Evolutionary conservation across 2,888 invertebrate species (phyloP).

Genomic region (Catocala fraxini): DNA sequence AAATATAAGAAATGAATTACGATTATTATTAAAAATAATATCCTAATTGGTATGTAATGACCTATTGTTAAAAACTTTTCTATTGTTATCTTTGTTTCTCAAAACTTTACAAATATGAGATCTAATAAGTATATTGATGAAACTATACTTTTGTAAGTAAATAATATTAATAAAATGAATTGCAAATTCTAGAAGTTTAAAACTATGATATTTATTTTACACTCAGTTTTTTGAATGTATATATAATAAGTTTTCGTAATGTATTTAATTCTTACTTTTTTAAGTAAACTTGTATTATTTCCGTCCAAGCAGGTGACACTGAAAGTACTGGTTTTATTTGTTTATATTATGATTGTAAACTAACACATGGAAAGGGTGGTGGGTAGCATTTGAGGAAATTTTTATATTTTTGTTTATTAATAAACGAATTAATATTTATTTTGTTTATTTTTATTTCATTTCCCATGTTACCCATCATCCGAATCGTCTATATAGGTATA

Average conservation of each 20-base stretch:
- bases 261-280: neutral
- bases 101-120: too few species aligned
- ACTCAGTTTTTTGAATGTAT: too few species aligned
- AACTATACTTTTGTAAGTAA: too few species aligned
- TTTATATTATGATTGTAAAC: constrained; percentile 24
- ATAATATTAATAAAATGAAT: too few species aligned
- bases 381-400: constrained; percentile 69
- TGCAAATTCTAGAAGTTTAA: too few species aligned
- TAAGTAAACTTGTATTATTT: constrained; percentile 7
- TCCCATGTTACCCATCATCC: constrained; percentile 76
- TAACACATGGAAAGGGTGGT: constrained; percentile 71
- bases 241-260: neutral
- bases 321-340: constrained; percentile 22
- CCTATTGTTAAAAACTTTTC: too few species aligned
- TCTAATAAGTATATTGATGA: too few species aligned
- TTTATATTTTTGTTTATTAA: constrained; percentile 57
- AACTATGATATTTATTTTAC: too few species aligned
- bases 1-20: too few species aligned
- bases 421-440: constrained; percentile 60
- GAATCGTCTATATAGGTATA: constrained; percentile 23
- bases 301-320: constrained; percentile 9
- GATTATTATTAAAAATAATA: too few species aligned
- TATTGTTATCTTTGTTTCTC: too few species aligned
- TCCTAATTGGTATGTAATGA: too few species aligned
- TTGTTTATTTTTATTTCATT: constrained; percentile 72